Evolutionary conservation across 2,888 invertebrate species (phyloP).

Genomic region (Stenotaenia linearis): DNA sequence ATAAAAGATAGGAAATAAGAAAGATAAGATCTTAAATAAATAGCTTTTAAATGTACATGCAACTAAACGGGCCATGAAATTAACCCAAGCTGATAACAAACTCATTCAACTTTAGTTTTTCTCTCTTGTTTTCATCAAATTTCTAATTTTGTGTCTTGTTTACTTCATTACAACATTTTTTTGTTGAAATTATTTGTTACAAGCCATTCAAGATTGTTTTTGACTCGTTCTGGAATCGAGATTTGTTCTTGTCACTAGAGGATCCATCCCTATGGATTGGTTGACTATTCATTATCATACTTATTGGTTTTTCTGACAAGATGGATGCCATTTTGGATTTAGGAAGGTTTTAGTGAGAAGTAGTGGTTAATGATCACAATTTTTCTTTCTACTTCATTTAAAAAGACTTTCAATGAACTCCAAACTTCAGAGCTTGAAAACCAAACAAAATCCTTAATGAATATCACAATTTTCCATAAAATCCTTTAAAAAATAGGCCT

Average conservation of each 20-base stretch:
- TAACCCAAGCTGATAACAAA: background rate
- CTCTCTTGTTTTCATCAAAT: background rate
- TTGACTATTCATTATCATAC: background rate
- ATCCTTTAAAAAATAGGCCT: background rate
- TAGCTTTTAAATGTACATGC: background rate
- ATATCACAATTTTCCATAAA: no score
- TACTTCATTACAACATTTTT: background rate
- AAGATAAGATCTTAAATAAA: background rate
- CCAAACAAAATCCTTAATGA: background rate
- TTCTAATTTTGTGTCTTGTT: background rate
- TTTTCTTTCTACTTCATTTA: background rate
- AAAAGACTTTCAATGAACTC: background rate
- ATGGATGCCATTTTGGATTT: background rate
- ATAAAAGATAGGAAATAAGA: background rate
- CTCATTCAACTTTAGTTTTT: background rate
- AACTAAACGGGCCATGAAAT: background rate
- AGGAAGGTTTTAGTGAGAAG: background rate
- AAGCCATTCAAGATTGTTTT: background rate
- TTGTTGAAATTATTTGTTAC: background rate
- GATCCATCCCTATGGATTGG: background rate
- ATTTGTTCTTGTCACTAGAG: background rate
- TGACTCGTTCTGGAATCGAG: background rate
- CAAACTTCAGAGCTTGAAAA: background rate
- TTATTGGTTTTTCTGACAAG: background rate
- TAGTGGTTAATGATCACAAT: background rate